These are phyloP conservation scores for Chesias legatella DNA, from an alignment of 2,888 invertebrate genomes.

Conservation along the genomic window DNA sequence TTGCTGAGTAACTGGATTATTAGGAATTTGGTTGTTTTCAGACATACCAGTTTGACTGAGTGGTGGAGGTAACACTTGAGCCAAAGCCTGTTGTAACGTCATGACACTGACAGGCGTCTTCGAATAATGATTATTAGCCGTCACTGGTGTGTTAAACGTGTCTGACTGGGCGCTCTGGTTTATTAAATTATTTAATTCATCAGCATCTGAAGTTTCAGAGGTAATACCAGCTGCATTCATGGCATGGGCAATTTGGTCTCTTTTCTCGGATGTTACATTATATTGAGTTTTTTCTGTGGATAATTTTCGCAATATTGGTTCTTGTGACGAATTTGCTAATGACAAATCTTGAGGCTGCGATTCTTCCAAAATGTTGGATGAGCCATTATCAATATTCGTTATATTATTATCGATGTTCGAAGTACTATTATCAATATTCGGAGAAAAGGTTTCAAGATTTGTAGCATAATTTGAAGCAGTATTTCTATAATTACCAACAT, in stretches of 20 bases:
- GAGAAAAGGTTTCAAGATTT: slow-evolving; percentile 33
- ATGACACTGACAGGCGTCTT: slow-evolving; percentile 65
- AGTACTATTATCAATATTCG: slow-evolving; percentile 33
- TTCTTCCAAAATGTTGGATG: slow-evolving; percentile 9
- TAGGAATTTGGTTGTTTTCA: slow-evolving; percentile 48
- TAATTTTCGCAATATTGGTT: slow-evolving; percentile 5
- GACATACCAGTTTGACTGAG: slow-evolving; percentile 55
- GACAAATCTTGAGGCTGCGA: slow-evolving; percentile 13
- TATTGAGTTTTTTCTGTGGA: slow-evolving; percentile 4
- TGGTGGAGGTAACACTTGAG: slow-evolving; percentile 70
- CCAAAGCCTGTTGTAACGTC: slow-evolving; percentile 70
- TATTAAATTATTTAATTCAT: slow-evolving; percentile 74
- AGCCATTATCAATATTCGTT: slow-evolving; percentile 3
- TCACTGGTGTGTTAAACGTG: slow-evolving; percentile 36
- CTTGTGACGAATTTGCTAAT: slow-evolving; percentile 9
- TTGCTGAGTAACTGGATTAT: slow-evolving; percentile 45
- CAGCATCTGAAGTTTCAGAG: slow-evolving; percentile 50
- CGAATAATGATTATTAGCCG: slow-evolving; percentile 45
- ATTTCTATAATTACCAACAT: slow-evolving; percentile 20
- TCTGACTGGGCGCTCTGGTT: slow-evolving; percentile 72
- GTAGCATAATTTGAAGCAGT: slow-evolving; percentile 21
- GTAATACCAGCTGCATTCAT: slow-evolving; percentile 72
- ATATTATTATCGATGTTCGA: slow-evolving; percentile 8
- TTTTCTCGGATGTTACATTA: slow-evolving; percentile 41
- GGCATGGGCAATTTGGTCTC: slow-evolving; percentile 68